These are phyloP conservation scores for Dolichomitus sp. DNA, from an alignment of 2,888 invertebrate genomes.

Conservation along the genomic window DNA sequence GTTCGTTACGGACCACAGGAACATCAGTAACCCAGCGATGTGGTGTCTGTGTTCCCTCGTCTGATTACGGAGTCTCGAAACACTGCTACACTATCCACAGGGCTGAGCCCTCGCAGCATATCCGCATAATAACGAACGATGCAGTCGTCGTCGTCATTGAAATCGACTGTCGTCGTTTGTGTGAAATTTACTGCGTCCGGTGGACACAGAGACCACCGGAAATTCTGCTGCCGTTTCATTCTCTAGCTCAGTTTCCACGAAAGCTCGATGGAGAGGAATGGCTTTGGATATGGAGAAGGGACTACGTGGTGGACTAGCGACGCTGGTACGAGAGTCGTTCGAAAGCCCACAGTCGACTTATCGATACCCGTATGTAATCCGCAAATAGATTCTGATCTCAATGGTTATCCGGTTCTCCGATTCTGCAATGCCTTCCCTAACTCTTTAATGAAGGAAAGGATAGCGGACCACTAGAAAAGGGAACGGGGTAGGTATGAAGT, in stretches of 20 bases:
- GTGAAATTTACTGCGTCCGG: slow-evolving; percentile 37
- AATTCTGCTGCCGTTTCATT: slow-evolving; percentile 34
- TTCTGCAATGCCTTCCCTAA: not conserved
- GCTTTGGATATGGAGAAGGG: slow-evolving; percentile 26
- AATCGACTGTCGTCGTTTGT: slow-evolving; percentile 20
- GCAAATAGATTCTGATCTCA: slow-evolving; percentile 49
- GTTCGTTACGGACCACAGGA: slow-evolving; percentile 65
- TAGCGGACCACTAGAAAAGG: not conserved
- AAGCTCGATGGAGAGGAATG: slow-evolving; percentile 21
- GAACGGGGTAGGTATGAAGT: not conserved
- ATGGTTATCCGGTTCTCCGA: slow-evolving; percentile 8
- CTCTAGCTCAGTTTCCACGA: not conserved
- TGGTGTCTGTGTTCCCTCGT: slow-evolving; percentile 49
- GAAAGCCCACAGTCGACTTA: slow-evolving; percentile 52
- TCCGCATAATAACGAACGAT: slow-evolving; percentile 41
- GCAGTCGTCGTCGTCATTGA: slow-evolving; percentile 27
- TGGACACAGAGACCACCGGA: slow-evolving; percentile 12
- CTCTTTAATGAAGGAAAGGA: not conserved
- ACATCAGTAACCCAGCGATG: slow-evolving; percentile 25
- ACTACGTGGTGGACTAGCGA: not conserved
- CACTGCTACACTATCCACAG: slow-evolving; percentile 15
- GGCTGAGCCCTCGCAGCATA: slow-evolving; percentile 2
- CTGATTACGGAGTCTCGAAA: slow-evolving; percentile 63
- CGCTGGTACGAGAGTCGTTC: slow-evolving; percentile 5
- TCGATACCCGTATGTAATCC: slow-evolving; percentile 44